These are phyloP conservation scores for Gallinago solitaria DNA, from an alignment of 2,797 vertebrate species.

Conservation along the genomic window DNA sequence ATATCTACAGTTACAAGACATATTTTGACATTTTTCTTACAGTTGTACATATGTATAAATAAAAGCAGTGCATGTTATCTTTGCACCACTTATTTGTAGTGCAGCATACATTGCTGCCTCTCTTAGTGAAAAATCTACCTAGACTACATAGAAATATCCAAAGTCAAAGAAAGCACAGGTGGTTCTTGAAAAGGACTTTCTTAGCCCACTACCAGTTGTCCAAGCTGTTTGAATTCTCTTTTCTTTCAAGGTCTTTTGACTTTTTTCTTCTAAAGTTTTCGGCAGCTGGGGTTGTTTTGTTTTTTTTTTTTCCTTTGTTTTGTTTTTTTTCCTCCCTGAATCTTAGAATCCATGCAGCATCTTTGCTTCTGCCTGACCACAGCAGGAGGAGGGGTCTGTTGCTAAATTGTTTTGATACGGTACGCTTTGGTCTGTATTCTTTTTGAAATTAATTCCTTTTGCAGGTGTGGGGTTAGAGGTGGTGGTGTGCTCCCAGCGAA, in stretches of 20 bases:
- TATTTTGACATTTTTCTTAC: conserved; percentile 35
- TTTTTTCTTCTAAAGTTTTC: conserved; percentile 44
- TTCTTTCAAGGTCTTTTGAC: conserved; percentile 57
- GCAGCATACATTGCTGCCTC: not conserved
- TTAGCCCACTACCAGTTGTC: conserved; percentile 25
- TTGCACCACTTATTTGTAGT: not conserved
- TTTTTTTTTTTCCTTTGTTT: not conserved
- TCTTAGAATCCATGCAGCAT: conserved; percentile 11
- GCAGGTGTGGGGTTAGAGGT: conserved; percentile 67
- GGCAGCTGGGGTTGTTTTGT: not conserved
- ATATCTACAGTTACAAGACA: not conserved
- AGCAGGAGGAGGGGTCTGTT: conserved; percentile 26
- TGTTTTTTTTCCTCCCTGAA: not conserved
- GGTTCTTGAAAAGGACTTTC: conserved; percentile 37
- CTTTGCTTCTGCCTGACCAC: conserved; percentile 6
- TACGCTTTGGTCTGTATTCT: conserved; percentile 49
- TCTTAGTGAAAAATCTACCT: not conserved
- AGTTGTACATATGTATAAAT: not conserved
- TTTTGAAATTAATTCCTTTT: conserved; percentile 69
- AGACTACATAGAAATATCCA: not conserved
- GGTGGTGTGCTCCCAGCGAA: conserved; percentile 40
- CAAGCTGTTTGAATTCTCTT: conserved; percentile 48
- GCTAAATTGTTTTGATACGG: conserved; percentile 53
- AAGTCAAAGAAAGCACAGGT: conserved; percentile 16
- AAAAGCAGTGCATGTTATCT: not conserved